A percentile compares a stretch with the other conserved stretches of the same genome.
phyloP scores from a whole-genome alignment of 2,888 invertebrate genomes.

The Gastrophysa polygoni region DNA sequence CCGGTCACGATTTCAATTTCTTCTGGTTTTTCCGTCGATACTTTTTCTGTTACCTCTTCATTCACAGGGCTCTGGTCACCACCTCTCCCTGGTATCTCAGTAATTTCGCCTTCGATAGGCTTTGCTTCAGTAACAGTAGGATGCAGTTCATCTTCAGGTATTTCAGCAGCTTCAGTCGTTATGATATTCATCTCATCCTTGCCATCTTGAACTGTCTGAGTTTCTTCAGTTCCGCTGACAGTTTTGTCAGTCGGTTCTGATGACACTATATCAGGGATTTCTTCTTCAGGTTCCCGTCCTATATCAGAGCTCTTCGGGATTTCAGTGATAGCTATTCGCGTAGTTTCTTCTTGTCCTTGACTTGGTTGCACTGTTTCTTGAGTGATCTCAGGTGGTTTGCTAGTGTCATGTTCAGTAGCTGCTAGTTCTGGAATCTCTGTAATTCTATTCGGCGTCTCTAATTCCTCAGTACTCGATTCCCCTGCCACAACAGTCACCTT shows the following conservation, averaged over 20 bases:
- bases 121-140: neutral
- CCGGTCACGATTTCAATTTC: slow-evolving; percentile 41
- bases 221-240: neutral
- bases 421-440: neutral
- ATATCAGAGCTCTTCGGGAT: neutral
- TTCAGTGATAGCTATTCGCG: too few species aligned
- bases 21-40: slow-evolving; percentile 18
- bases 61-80: slow-evolving; percentile 2
- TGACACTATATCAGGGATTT: too few species aligned
- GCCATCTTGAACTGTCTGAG: neutral
- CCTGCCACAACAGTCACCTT: neutral
- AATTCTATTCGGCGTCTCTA: neutral
- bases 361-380: slow-evolving; percentile 12
- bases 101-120: neutral
- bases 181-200: neutral
- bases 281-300: slow-evolving; percentile 9
- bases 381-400: slow-evolving; percentile 14
- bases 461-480: neutral
- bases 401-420: neutral
- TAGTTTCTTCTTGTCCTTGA: slow-evolving; percentile 4
- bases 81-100: slow-evolving; percentile 19
- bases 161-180: slow-evolving; percentile 17
- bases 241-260: neutral
- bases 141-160: neutral
- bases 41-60: slow-evolving; percentile 13